Evolutionary conservation across 2,888 invertebrate species (phyloP), one percentile per base, ranked within the genome.

Genomic region (Agonopterix subpropinquella): DNA sequence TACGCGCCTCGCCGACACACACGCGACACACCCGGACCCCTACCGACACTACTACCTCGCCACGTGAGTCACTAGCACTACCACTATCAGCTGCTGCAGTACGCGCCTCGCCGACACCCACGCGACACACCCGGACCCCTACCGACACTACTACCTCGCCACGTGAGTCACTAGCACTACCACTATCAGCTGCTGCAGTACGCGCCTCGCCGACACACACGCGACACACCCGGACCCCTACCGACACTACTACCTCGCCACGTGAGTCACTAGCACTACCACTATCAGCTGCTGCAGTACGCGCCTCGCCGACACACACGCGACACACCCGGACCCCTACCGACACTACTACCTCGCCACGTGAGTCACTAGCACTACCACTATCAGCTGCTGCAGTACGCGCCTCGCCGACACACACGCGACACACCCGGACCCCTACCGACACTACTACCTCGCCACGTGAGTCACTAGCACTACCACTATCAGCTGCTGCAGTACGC

Each of bases 1-100:
- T 61, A 66, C 59, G 76, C 77, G 56, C 68, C 45, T 76, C 35
- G 51, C 61, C 15, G 76, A 76, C 56, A 11, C 39, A 47, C 28
- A 28, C 28, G 28, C 53, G 2, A 58, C 64, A 36, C 53, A 42
- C 48, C 53, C 50, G 36, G 47, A 53, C 47, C 56, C 58, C 54
- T 85, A 84, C 73, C 55, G 54, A 58, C 73, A 75, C 55, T 77
- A 71, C 73, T 83, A 73, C 62, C 55, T 83, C 37, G 77, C 79
- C 50, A 65, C 66, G 85, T 84, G 54, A 75, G 80, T 79, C 28
- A 28, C 28, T 5, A 7, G 5, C 28, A 28, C 28, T 28, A 28
- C 1, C 28, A 28, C 28, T 28, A n/a, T n/a, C n/a, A n/a, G 55
- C 68, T 80, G 67, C 65, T 80, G 63, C 61, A 59, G 63, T 61